Conservation (phyloP, 2,888 invertebrate species). For the Spodoptera picta region DNA sequence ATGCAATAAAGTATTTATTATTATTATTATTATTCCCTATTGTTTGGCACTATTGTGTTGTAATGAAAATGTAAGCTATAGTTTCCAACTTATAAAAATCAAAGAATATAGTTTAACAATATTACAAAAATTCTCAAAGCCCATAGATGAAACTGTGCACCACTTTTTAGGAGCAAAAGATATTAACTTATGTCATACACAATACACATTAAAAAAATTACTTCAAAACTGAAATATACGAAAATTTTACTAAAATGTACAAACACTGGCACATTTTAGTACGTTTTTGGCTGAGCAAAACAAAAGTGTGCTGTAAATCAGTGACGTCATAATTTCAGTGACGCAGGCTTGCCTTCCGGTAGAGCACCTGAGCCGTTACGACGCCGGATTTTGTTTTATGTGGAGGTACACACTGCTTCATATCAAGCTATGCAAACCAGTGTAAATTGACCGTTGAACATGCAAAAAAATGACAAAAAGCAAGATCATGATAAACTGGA, state of each 20-base stretch:
- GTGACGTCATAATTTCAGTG: slow-evolving; percentile 67
- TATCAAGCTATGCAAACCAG: slow-evolving; percentile 12
- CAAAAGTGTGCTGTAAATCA: slow-evolving; percentile 66
- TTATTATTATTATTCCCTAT: too few relatives aligned
- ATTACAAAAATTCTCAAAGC: too few relatives aligned
- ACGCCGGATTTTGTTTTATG: slow-evolving; percentile 40
- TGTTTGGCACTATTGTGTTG: too few relatives aligned
- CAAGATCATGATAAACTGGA: too few relatives aligned
- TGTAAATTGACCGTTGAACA: not conserved
- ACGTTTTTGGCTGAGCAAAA: slow-evolving; percentile 47
- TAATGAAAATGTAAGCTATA: too few relatives aligned
- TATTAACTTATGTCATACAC: too few relatives aligned
- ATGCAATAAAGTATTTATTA: too few relatives aligned
- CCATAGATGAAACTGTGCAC: too few relatives aligned
- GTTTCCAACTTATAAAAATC: too few relatives aligned
- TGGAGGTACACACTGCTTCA: slow-evolving; percentile 7
- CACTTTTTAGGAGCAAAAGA: too few relatives aligned
- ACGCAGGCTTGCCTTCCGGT: slow-evolving; percentile 52
- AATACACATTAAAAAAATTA: not conserved
- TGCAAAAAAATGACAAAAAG: too few relatives aligned
- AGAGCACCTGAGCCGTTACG: slow-evolving; percentile 53
- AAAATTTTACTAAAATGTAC: slow-evolving; percentile 26
- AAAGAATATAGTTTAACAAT: too few relatives aligned
- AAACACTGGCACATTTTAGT: slow-evolving; percentile 28
- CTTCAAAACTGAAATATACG: slow-evolving; percentile 8